A percentile compares a stretch with the other conserved stretches of the same genome.
Evolutionary conservation across 2,888 invertebrate species (phyloP).

Genomic region (Drosophila subsilvestris): DNA sequence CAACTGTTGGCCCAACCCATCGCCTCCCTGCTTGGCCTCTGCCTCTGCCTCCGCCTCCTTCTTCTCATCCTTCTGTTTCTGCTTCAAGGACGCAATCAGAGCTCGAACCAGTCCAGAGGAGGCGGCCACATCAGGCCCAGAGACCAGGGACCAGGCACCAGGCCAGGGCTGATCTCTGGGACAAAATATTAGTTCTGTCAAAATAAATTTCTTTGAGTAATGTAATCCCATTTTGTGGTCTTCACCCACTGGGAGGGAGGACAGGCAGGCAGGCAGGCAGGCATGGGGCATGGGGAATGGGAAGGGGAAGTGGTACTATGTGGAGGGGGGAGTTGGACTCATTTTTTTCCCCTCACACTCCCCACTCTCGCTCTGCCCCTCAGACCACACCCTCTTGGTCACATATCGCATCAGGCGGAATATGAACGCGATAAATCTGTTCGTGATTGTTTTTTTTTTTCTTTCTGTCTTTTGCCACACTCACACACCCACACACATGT

Average conservation of each 20-base stretch:
- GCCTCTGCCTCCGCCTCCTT: not conserved
- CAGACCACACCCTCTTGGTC: conserved; percentile 49
- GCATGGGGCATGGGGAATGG: no score
- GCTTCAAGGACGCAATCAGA: conserved; percentile 32
- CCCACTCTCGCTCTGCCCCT: conserved; percentile 10
- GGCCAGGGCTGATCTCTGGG: conserved; percentile 66
- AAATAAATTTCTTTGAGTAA: conserved; percentile 83
- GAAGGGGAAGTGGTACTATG: not conserved
- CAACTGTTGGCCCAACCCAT: conserved; percentile 3
- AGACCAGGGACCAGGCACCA: not conserved
- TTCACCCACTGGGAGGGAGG: conserved; percentile 59
- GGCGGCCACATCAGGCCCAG: conserved; percentile 46
- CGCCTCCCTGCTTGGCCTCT: not conserved
- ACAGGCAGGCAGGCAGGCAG: not conserved
- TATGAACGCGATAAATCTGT: conserved; percentile 83
- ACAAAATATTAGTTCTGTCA: conserved; percentile 82
- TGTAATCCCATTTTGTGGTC: conserved; percentile 82
- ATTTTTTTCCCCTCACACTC: conserved; percentile 38
- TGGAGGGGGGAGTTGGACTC: conserved; percentile 38
- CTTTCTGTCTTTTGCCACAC: not conserved
- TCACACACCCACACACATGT: not conserved
- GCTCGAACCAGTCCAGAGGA: conserved; percentile 26
- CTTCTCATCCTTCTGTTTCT: not conserved
- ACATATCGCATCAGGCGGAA: conserved; percentile 77
- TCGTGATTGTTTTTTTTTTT: conserved; percentile 81